Evolutionary conservation across 2,888 invertebrate species (phyloP), one percentile per base, ranked within the genome.

Genomic region (Tiliacea aurago): DNA sequence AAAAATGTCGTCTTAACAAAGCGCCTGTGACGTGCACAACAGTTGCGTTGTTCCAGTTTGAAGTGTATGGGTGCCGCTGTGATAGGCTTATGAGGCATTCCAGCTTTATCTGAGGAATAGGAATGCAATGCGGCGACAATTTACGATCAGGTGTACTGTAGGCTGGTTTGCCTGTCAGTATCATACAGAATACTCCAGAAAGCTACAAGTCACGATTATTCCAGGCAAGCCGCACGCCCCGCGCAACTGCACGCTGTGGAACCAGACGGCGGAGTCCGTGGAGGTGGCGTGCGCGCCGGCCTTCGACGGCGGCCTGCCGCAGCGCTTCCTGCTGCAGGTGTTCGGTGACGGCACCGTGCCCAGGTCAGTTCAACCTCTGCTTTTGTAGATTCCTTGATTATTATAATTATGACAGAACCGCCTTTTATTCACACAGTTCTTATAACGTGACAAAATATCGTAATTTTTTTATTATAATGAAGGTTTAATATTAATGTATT

Each of bases 221-320:
- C 6, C 95, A 98, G 98, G 98, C 78, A 97, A 98, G 92, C 99
- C 99, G 55, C 98, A 98, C 92, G 97, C 98, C 70, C 98, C 98
- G 66, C 97, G 97, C 80, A 99, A 99, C 96, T 99, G 99, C 94
- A 97, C 98, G 70, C 96, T 98, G 86, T 98, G 98, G 93, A 99
- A 99, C 95, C 98, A 98, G 93, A 98, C 98, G 23, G 97, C 98
- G 89, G 98, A 98, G 88, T 98, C 98, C 78, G 98, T 98, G 86
- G 97, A 98, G 93, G 98, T 98, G 85, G 97, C 97, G 89, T 99
- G 99, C 93, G 97, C 98, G 90, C 96, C 98, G 41, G 98, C 98
- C 86, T 98, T 98, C 95, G 98, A 99, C 95, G 99, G 99, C 76
- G 99, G 99, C 83, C 97, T 99, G 89, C 98, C 98, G 76, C 98